These are phyloP conservation scores for Myotis daubentonii DNA, from an alignment of 2,797 vertebrate genomes.

Conservation along the genomic window DNA sequence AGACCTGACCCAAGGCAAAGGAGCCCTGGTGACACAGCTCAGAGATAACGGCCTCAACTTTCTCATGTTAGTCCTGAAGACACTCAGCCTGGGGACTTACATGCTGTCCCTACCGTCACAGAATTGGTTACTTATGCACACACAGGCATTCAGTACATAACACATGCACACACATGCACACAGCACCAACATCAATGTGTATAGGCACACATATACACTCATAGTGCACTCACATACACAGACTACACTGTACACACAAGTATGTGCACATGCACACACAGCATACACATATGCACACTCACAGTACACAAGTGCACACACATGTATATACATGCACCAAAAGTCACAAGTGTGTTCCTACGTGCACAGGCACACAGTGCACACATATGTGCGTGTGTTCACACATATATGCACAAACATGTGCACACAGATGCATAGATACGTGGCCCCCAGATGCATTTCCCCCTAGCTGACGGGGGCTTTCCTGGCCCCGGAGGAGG, in stretches of 20 bases:
- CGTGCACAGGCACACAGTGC: accelerated
- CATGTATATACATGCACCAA: not conserved
- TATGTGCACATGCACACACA: not conserved
- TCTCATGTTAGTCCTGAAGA: accelerated
- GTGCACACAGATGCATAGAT: not conserved
- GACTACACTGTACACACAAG: no score
- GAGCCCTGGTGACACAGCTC: accelerated
- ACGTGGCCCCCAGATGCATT: no score
- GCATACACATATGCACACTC: not conserved
- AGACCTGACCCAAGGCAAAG: not conserved
- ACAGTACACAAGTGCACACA: not conserved
- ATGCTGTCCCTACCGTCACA: not conserved
- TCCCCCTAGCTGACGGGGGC: accelerated
- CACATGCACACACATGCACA: not conserved
- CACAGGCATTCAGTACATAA: not conserved
- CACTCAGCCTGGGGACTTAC: accelerated
- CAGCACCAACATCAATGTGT: not conserved
- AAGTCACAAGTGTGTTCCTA: not conserved
- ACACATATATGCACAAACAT: no score
- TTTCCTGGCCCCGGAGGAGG: not conserved
- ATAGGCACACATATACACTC: not conserved
- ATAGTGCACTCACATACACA: no score
- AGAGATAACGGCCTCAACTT: not conserved
- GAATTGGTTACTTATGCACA: not conserved
- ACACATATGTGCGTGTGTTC: accelerated